Conservation (phyloP, 2,888 invertebrate genomes). For the Drosophila siamana region DNA sequence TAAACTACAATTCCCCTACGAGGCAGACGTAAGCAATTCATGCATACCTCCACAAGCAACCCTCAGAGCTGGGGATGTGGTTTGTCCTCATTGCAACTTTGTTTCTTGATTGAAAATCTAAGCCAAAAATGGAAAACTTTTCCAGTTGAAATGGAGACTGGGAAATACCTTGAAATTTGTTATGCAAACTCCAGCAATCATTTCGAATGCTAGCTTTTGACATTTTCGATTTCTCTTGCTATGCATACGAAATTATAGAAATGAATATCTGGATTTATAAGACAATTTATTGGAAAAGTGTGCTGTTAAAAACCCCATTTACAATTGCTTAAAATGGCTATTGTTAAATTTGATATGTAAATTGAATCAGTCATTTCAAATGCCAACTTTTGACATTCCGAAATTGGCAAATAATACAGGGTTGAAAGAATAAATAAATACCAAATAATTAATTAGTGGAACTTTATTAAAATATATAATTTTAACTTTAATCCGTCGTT, state of each 20-base stretch:
- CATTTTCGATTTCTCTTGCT: background rate
- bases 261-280: no score
- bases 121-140: conserved; percentile 8
- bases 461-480: no score
- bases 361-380: background rate
- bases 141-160: background rate
- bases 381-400: background rate
- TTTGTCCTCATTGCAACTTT: conserved; percentile 2
- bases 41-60: conserved; percentile 6
- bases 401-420: no score
- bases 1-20: background rate
- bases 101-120: conserved; percentile 4
- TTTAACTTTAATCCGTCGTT: no score
- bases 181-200: background rate
- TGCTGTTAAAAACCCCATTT: no score
- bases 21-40: background rate
- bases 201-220: background rate
- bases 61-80: conserved; percentile 13
- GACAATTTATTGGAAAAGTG: no score
- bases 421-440: background rate
- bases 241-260: background rate
- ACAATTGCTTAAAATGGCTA: no score
- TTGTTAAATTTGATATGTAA: background rate
- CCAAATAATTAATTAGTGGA: no score
- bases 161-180: conserved; percentile 6